These are phyloP conservation scores for Cantharis lateralis DNA, from an alignment of 2,888 invertebrate genomes.

Conservation along the genomic window DNA sequence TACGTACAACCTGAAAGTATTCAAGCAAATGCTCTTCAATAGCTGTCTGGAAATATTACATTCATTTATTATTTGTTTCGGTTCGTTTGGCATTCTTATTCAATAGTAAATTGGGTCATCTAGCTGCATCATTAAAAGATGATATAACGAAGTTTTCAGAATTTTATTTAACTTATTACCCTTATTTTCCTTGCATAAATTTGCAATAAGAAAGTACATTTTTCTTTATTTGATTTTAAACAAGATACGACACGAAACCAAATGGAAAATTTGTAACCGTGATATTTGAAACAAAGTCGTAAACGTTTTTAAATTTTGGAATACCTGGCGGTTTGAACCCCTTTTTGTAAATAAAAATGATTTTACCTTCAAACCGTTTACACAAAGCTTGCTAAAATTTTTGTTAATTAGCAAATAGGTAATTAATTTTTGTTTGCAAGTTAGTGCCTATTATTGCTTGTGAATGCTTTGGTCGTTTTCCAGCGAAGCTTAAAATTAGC, in stretches of 20 bases:
- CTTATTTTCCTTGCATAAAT: neutral
- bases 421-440: neutral
- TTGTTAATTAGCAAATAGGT: neutral
- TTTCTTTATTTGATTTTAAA: neutral
- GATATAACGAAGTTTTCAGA: neutral
- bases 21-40: neutral
- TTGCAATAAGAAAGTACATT: neutral
- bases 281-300: neutral
- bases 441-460: neutral
- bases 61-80: conserved; percentile 10
- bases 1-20: neutral
- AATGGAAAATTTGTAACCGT: neutral
- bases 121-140: conserved; percentile 4
- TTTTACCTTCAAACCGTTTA: neutral
- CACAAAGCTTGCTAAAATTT: neutral
- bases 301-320: neutral
- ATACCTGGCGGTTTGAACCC: too few relatives aligned
- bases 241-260: neutral
- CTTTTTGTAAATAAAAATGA: neutral
- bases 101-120: conserved; percentile 9
- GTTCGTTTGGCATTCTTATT: conserved; percentile 2
- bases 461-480: neutral
- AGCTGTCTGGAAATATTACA: neutral
- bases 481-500: neutral
- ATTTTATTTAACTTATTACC: neutral